Evolutionary conservation across 2,113 vertebrate species (phyloP).

Genomic region (Oceanites oceanicus): DNA sequence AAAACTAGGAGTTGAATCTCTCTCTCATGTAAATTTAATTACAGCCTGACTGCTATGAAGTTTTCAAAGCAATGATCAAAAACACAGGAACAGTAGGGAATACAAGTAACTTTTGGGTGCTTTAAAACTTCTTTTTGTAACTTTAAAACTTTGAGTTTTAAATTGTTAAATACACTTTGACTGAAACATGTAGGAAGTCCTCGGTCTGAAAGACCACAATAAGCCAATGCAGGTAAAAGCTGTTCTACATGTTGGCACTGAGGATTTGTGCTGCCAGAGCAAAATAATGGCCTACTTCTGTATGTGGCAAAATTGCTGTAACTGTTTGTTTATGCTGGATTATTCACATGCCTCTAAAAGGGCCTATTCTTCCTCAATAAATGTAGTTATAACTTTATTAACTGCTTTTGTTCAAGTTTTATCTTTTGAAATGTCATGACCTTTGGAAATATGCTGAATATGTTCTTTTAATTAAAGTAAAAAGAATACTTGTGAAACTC

Average conservation of each 20-base stretch:
- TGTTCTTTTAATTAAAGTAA: not conserved
- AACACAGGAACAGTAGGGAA: not conserved
- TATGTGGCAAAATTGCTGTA: not conserved
- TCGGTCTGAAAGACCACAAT: not conserved
- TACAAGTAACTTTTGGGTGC: not conserved
- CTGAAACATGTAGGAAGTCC: not conserved
- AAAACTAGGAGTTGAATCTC: not conserved
- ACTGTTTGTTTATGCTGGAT: not conserved
- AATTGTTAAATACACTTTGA: not conserved
- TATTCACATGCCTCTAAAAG: not conserved
- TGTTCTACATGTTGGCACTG: not conserved
- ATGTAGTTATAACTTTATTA: not conserved
- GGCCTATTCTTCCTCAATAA: not conserved
- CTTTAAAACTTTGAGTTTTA: too few species aligned
- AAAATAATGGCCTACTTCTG: not conserved
- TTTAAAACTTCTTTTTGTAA: too few species aligned
- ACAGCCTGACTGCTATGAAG: not conserved
- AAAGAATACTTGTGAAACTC: not conserved
- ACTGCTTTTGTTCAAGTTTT: not conserved
- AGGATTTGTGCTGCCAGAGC: not conserved
- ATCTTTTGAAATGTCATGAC: not conserved
- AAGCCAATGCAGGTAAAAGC: not conserved
- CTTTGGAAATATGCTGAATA: not conserved
- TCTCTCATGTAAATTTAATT: not conserved
- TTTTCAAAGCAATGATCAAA: not conserved